A percentile compares a stretch with the other conserved stretches of the same genome.
Conservation (phyloP, 2,888 invertebrate species). For the Lordiphosa fenestrarum region DNA sequence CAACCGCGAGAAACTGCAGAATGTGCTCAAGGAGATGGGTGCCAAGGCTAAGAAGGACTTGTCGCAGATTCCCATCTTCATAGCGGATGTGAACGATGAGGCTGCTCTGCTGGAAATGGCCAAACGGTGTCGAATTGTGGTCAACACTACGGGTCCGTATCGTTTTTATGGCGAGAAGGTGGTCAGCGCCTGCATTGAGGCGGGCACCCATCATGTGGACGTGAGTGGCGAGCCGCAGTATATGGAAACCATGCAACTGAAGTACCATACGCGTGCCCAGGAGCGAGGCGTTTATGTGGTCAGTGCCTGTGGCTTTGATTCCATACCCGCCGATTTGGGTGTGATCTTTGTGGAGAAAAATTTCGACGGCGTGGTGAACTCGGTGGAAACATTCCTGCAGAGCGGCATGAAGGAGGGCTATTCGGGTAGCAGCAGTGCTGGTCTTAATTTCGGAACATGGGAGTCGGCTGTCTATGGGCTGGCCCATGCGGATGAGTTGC, state of each 20-base stretch:
- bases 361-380: slow-evolving; percentile 88
- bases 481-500: slow-evolving; percentile 84
- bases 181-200: slow-evolving; percentile 90
- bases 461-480: slow-evolving; percentile 91
- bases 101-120: slow-evolving; percentile 91
- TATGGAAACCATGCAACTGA: slow-evolving; percentile 91
- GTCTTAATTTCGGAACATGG: slow-evolving; percentile 92
- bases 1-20: slow-evolving; percentile 81
- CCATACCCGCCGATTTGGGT: slow-evolving; percentile 94
- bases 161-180: slow-evolving; percentile 94
- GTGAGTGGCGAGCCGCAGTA: slow-evolving; percentile 96
- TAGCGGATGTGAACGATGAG: slow-evolving; percentile 89
- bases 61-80: slow-evolving; percentile 84
- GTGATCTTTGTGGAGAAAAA: slow-evolving; percentile 88
- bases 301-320: slow-evolving; percentile 96
- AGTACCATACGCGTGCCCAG: slow-evolving; percentile 87
- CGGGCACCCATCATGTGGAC: slow-evolving; percentile 93
- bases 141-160: slow-evolving; percentile 97
- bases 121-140: slow-evolving; percentile 86
- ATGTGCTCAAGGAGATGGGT: slow-evolving; percentile 81
- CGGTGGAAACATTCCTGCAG: slow-evolving; percentile 87
- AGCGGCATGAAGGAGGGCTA: slow-evolving; percentile 69
- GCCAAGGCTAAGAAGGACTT: slow-evolving; percentile 81
- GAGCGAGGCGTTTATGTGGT: slow-evolving; percentile 91
- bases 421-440: slow-evolving; percentile 79